phyloP scores from a whole-genome alignment of 2,888 invertebrate genomes.

The Drosophila fulvimacula region DNA sequence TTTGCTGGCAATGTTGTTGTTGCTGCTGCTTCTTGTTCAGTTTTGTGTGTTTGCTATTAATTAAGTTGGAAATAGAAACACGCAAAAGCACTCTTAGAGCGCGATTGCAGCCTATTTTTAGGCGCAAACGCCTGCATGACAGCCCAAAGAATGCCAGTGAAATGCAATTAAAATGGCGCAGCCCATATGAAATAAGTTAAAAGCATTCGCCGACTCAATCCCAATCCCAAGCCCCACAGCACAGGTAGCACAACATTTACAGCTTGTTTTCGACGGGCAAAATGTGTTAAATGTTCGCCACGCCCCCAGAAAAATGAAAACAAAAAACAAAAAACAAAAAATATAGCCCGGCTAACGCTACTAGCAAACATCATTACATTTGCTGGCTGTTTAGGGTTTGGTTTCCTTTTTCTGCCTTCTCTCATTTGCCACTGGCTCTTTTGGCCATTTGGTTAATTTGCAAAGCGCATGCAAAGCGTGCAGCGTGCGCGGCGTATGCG shows the following conservation, averaged over 20 bases:
- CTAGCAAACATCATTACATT: slow-evolving; percentile 49
- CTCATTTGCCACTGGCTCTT: slow-evolving; percentile 7
- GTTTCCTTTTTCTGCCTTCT: slow-evolving; percentile 2
- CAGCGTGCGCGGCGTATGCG: slow-evolving; percentile 69
- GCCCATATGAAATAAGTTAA: slow-evolving; percentile 54
- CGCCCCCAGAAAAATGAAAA: slow-evolving; percentile 49
- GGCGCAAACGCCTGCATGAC: slow-evolving; percentile 66
- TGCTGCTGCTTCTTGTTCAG: slow-evolving; percentile 16
- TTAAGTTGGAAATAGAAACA: slow-evolving; percentile 79
- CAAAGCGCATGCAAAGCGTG: slow-evolving; percentile 70
- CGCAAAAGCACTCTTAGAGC: slow-evolving; percentile 75
- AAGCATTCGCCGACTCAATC: slow-evolving; percentile 24
- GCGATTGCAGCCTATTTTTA: slow-evolving; percentile 70
- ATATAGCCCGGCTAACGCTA: slow-evolving; percentile 11
- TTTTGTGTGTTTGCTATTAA: slow-evolving; percentile 72
- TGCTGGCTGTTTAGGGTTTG: slow-evolving; percentile 40
- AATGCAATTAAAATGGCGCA: slow-evolving; percentile 77
- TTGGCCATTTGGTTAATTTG: slow-evolving; percentile 67
- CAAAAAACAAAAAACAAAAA: slow-evolving; percentile 6
- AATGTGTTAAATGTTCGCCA: slow-evolving; percentile 76
- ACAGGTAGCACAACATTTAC: slow-evolving; percentile 65
- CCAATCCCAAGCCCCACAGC: too few relatives aligned
- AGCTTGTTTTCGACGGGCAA: slow-evolving; percentile 70
- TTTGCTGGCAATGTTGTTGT: slow-evolving; percentile 5
- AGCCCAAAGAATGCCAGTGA: slow-evolving; percentile 51